Percentiles rank a stretch among this genome's conserved stretches.
Evolutionary conservation across 2,888 invertebrate species (phyloP).

Genomic region (Tinea pellionella): DNA sequence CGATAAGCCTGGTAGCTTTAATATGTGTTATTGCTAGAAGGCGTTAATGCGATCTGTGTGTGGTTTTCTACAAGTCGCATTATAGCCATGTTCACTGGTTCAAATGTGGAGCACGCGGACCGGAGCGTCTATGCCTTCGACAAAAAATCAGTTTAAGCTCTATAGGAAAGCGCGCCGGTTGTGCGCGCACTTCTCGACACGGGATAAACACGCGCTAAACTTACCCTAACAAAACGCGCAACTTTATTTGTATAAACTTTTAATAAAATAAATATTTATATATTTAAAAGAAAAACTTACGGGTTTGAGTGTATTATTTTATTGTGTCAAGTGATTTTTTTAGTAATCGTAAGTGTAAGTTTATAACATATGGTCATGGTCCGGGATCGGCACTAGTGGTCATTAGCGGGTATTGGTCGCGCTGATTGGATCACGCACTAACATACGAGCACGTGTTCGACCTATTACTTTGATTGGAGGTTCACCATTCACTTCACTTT

Average conservation of each 20-base stretch:
- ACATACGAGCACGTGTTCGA: conserved; percentile 47
- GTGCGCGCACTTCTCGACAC: conserved; percentile 36
- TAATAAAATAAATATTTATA: background rate
- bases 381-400: conserved; percentile 38
- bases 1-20: conserved; percentile 38
- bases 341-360: conserved; percentile 43
- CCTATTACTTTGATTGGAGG: conserved; percentile 49
- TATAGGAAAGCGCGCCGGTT: conserved; percentile 52
- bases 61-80: conserved; percentile 2
- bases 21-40: background rate
- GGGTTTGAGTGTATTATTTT: background rate
- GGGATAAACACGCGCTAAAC: background rate
- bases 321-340: conserved; percentile 3
- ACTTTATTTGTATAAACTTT: background rate
- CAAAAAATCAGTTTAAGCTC: conserved; percentile 69
- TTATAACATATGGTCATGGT: conserved; percentile 57
- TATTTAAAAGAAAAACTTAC: too few relatives aligned
- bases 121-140: conserved; percentile 53
- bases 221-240: background rate
- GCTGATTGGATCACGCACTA: conserved; percentile 47
- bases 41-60: background rate
- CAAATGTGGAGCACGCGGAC: conserved; percentile 60
- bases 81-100: conserved; percentile 43
- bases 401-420: conserved; percentile 28
- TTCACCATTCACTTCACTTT: conserved; percentile 63